phyloP scores from a whole-genome alignment of 2,113 vertebrate species.

The Callithrix jacchus region DNA sequence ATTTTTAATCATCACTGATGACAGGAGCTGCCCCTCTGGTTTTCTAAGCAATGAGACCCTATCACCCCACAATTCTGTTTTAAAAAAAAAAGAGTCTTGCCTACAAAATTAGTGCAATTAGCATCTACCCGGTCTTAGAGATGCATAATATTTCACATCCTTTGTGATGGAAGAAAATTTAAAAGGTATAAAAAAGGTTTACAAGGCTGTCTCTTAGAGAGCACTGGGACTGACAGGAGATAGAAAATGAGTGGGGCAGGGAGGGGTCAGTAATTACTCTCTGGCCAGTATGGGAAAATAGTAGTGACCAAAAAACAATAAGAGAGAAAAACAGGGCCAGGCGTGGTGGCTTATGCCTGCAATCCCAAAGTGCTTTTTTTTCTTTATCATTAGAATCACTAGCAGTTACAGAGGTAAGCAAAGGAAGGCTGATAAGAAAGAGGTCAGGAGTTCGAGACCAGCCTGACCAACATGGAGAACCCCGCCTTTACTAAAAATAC shows the following conservation, averaged over 20 bases:
- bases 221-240: background rate
- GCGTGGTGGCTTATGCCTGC: no score
- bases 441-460: no score
- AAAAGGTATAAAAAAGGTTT: background rate
- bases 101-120: slow-evolving; percentile 6
- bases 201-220: background rate
- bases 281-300: background rate
- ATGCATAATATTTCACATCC: slow-evolving; percentile 13
- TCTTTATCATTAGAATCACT: no score
- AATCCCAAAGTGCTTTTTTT: no score
- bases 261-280: background rate
- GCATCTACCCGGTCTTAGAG: background rate
- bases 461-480: no score
- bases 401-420: no score
- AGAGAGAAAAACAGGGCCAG: no score
- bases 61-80: background rate
- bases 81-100: background rate
- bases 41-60: slow-evolving; percentile 15
- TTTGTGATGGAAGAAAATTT: background rate
- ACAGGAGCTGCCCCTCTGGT: background rate
- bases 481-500: no score
- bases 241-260: background rate
- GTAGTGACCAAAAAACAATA: background rate
- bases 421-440: no score
- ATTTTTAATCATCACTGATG: slow-evolving; percentile 47